Evolutionary conservation across 1,140 invertebrate species (phyloP), one percentile per base, ranked within the genome.

Genomic region (Drosophila aff.): DNA sequence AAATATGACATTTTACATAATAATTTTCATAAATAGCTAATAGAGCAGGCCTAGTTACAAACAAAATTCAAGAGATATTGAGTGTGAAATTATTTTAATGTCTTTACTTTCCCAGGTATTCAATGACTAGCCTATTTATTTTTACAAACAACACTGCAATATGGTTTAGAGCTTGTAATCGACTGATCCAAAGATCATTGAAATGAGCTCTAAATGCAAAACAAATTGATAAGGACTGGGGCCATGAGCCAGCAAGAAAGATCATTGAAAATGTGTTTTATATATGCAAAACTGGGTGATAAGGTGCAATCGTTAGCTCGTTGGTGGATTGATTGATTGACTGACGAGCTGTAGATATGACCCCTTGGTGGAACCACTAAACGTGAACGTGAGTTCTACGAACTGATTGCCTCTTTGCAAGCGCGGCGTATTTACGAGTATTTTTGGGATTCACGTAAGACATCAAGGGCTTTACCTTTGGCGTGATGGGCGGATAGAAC

Each of bases 401-500:
- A 53, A 65, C 43, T 38, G 75, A 43, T 67, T 38, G 53, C 53
- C 63, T 76, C 53, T 57, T 47, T 41, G 31, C 66, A 65, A 84
- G 78, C 78, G 23, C 38, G 33, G 31, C 47, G 61, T 23, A 47
- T 60, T 73, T 47, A 62, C 41, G 31, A 41, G 55, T 46, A 43
- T 58, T 74, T 49, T 67, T 50, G 57, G 52, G 52, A 63, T 61
- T 60, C 74, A 79, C 76, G 57, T 72, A 76, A 66, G 76, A 76
- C 71, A 72, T 76, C 43, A 40, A 73, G 60, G 49, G 61, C 68
- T 62, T 92, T 92, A 92, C 91, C 91, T 92, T 86, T 73, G 91
- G 71, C 55, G 53, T 75, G 64, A 81, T 81, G 65, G 91, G 91
- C 31, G 91, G 91, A 79, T 92, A 81, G 60, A 87, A 87, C 73